Base-by-base conservation (phyloP, 2,888 invertebrate genomes). In the Rhaphigaster nebulosa region DNA sequence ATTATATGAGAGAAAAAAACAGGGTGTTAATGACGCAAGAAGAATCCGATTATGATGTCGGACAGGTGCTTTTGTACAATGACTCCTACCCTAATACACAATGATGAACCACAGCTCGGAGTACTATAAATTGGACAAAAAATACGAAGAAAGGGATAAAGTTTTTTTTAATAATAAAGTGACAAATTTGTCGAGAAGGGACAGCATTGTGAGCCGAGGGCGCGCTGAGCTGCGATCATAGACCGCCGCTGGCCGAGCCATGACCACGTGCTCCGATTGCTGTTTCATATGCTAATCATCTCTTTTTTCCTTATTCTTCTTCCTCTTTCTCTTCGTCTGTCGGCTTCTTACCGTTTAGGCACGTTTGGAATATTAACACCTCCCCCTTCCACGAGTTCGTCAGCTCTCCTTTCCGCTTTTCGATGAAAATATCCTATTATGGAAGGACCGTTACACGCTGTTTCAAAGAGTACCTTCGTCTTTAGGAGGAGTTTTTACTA, bases 321-420 rank as follows among this genome's bases (percentile, higher is more conserved):
- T 56, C 50, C 87, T 50, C 87, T 29, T 87, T 52, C 87, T 50
- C 8, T 41, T 29, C 91, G 34, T 34, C 89, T 88, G 91, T 88
- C 87, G 70, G 45, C 56, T 90, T 76, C 91, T 80, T 89, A 90
- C 90, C 80, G 56, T 87, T 90, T 80, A 60, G 90, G 90, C 50
- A 89, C 87, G 90, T 91, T 90, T 90, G 90, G 91, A 91, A 90
- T 90, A 87, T 54, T 52, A 87, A 87, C 87, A 87, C 70, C 91
- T 54, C 76, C 89, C 90, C 89, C 90, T 87, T 84, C 89, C 65
- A 76, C 20, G 38, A 23, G 34, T 45, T 54, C 76, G 76, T 45
- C 50, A 56, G 34, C 52, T 89, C 50, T 76, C 54, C 29, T 76
- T 34, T 34, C 84, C 89, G 38, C 87, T 90, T 91, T 91, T 90